phyloP scores from a whole-genome alignment of 2,888 invertebrate species.

The Schizotus pectinicornis region DNA sequence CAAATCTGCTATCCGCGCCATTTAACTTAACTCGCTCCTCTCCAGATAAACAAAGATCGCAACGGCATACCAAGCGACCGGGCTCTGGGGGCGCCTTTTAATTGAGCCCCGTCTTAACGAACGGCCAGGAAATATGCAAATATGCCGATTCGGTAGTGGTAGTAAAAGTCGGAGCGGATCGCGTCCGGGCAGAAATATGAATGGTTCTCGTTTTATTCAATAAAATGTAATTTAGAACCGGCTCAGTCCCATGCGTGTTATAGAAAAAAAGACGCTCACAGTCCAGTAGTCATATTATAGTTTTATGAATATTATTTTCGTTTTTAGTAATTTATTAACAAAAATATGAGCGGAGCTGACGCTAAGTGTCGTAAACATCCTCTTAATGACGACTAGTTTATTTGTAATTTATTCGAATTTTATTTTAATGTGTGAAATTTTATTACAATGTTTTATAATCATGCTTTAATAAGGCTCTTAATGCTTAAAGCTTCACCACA shows the following conservation, averaged over 20 bases:
- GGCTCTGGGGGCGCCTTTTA: no score
- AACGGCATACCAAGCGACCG: no score
- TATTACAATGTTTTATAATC: constrained; percentile 62
- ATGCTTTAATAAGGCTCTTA: constrained; percentile 60
- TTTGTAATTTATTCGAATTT: constrained; percentile 61
- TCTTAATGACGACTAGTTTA: constrained; percentile 60
- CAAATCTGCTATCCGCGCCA: constrained; percentile 31
- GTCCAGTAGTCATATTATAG: constrained; percentile 60
- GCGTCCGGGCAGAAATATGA: constrained; percentile 40
- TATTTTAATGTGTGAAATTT: constrained; percentile 62
- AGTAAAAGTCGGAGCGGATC: constrained; percentile 40
- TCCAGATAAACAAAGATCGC: background rate
- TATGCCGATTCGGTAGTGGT: constrained; percentile 42
- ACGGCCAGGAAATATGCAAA: constrained; percentile 29
- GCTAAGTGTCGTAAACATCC: constrained; percentile 59
- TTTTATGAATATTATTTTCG: constrained; percentile 59
- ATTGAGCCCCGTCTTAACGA: no score
- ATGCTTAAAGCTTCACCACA: constrained; percentile 55
- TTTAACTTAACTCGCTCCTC: constrained; percentile 28
- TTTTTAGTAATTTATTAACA: constrained; percentile 60
- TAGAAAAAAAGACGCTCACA: constrained; percentile 44
- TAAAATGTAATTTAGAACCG: constrained; percentile 49
- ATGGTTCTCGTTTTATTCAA: constrained; percentile 43
- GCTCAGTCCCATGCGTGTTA: constrained; percentile 42
- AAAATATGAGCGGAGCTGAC: constrained; percentile 59